Evolutionary conservation across 2,888 invertebrate species (phyloP).

Genomic region (Fabriciana adippe): DNA sequence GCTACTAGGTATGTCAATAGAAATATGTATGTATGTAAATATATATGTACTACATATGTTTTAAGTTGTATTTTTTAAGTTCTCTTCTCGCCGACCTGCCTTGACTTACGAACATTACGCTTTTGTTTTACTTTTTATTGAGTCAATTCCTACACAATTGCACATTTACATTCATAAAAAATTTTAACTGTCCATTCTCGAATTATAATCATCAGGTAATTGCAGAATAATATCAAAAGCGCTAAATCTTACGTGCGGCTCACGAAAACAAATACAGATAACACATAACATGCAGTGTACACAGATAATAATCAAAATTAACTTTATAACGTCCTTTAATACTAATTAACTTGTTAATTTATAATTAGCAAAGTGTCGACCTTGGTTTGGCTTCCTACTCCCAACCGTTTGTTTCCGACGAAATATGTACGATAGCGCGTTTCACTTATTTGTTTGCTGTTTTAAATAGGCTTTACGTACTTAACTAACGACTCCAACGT

Average conservation of each 20-base stretch:
- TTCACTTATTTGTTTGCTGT: constrained; percentile 20
- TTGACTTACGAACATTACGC: too few relatives aligned
- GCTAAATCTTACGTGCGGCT: too few relatives aligned
- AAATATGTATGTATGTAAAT: too few relatives aligned
- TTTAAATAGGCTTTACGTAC: constrained; percentile 7
- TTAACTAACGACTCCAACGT: constrained; percentile 1
- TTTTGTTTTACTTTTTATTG: too few relatives aligned
- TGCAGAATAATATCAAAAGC: too few relatives aligned
- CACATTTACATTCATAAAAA: too few relatives aligned
- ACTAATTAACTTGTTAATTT: constrained; percentile 58
- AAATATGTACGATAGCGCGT: constrained; percentile 24
- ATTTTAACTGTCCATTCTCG: too few relatives aligned
- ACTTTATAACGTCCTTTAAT: constrained; percentile 30
- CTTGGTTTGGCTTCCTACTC: constrained; percentile 51
- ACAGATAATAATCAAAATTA: constrained; percentile 22
- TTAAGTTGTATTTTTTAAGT: too few relatives aligned
- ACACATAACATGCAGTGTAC: constrained; percentile 5
- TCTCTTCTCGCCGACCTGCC: too few relatives aligned
- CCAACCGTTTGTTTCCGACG: constrained; percentile 29
- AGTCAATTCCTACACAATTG: too few relatives aligned
- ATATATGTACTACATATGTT: too few relatives aligned
- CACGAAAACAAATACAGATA: not conserved
- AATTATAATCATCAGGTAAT: too few relatives aligned
- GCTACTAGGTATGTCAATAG: not conserved
- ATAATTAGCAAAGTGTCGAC: constrained; percentile 50